These are phyloP conservation scores for Aphidius colemani DNA, from an alignment of 2,888 invertebrate species.

Conservation along the genomic window DNA sequence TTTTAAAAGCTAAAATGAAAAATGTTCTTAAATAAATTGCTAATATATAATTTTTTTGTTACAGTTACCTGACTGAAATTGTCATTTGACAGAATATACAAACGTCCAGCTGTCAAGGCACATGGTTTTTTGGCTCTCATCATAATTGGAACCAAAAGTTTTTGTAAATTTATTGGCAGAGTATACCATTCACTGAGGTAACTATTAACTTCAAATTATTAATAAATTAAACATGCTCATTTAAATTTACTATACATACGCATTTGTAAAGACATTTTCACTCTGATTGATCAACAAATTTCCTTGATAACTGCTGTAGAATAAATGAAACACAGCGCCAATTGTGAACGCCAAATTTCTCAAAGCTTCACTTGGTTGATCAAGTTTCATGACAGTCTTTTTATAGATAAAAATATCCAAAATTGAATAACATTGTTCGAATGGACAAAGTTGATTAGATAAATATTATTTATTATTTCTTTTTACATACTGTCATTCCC, in stretches of 20 bases:
- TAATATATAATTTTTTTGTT: background rate
- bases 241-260: constrained; percentile 21
- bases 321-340: constrained; percentile 31
- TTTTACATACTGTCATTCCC: constrained; percentile 28
- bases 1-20: constrained; percentile 19
- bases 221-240: background rate
- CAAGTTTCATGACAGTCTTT: constrained; percentile 30
- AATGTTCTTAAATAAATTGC: background rate
- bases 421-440: too few relatives aligned
- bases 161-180: constrained; percentile 21
- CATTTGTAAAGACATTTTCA: constrained; percentile 22
- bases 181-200: constrained; percentile 34
- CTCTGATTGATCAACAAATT: constrained; percentile 34
- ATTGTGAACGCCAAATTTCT: constrained; percentile 28
- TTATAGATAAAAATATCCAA: background rate
- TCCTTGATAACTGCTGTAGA: constrained; percentile 33
- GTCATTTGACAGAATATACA: constrained; percentile 32
- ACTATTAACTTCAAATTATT: constrained; percentile 22
- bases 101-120: constrained; percentile 30
- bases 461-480: background rate
- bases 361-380: constrained; percentile 23
- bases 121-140: constrained; percentile 31
- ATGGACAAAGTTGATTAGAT: background rate
- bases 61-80: constrained; percentile 30
- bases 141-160: constrained; percentile 30